Base-by-base conservation (phyloP, 2,113 vertebrate species). In the Petaurus breviceps region DNA sequence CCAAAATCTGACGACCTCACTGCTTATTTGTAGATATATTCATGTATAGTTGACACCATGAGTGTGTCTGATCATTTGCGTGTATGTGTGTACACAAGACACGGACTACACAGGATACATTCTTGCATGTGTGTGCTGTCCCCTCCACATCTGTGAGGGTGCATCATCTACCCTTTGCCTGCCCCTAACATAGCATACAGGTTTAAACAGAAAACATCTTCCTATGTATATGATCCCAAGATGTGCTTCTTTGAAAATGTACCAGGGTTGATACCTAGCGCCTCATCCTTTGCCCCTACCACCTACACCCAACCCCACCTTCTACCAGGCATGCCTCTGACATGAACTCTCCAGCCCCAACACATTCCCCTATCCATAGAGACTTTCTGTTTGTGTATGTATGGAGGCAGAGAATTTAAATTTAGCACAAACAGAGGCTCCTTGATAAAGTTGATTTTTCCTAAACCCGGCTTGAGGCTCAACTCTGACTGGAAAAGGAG, bases 131-230 rank as follows among this genome's bases (percentile, higher is more conserved):
- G 51, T 84, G n/a, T 43, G 19, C 68, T 43, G 1, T 84, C 68
- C 16, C 68, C 68, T 22, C 16, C 68, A 43, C 3, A 43, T 22
- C 37, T 84, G 5, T 37, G 61, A 16, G 61, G 31, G 31, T 68
- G 3, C 12, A n/a, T 61, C 8, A 61, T 61, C 57, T 61, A 28
- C 26, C 25, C 57, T 68, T 3, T 68, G 12, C 57, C 28, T 68
- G 61, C 61, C 37, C 37, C 28, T 61, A 28, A 2, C 28, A 8
- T 77, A 77, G 14, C 19, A 23, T 43, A 43, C 61, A 89, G 57
- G 43, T 90, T 89, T 84, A 91, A 51, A 57, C 54, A 90, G 92
- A 92, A 57, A 90, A 68, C 90, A 92, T n/a, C 68, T 90, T 55
- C n/a, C 68, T 23, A 23, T 84, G 31, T 68, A 19, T 77, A n/a